Conservation (phyloP, 2,113 vertebrate species). For the Macrotis lagotis region DNA sequence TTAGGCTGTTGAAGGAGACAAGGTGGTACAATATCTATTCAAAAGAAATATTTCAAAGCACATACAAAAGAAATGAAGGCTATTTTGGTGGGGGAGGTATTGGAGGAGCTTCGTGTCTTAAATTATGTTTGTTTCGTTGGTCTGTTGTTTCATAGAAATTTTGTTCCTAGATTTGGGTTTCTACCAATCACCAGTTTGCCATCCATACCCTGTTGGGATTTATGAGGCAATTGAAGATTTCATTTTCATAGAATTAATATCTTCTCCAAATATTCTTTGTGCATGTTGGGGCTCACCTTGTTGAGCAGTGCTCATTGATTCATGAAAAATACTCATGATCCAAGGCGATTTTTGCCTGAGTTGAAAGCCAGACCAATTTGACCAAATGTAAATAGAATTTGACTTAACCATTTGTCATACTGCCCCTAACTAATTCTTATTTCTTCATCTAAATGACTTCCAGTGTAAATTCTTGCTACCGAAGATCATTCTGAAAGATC, state of each 20-base stretch:
- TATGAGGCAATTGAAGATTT: not conserved
- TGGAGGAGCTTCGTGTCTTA: not conserved
- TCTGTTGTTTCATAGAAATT: not conserved
- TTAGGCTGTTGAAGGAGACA: not conserved
- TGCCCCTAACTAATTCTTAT: not conserved
- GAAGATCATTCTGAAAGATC: not conserved
- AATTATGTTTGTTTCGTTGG: not conserved
- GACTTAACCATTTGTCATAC: not conserved
- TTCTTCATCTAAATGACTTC: not conserved
- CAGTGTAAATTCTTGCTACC: not conserved
- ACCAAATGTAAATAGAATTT: not conserved
- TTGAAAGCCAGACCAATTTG: not conserved
- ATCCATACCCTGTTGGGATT: not conserved
- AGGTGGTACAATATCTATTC: not conserved
- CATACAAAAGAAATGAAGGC: not conserved
- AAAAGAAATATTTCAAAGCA: not conserved
- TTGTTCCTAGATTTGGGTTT: not conserved
- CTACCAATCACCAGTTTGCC: not conserved
- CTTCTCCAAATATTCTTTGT: not conserved
- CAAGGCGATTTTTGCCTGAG: not conserved
- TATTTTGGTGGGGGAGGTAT: not conserved
- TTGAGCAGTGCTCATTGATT: not conserved
- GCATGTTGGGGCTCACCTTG: not conserved
- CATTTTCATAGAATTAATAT: not conserved
- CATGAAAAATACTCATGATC: not conserved